Evolutionary conservation across 2,797 vertebrate genomes (phyloP), one percentile per base, ranked within the genome.

Genomic region (Sus cebifrons): DNA sequence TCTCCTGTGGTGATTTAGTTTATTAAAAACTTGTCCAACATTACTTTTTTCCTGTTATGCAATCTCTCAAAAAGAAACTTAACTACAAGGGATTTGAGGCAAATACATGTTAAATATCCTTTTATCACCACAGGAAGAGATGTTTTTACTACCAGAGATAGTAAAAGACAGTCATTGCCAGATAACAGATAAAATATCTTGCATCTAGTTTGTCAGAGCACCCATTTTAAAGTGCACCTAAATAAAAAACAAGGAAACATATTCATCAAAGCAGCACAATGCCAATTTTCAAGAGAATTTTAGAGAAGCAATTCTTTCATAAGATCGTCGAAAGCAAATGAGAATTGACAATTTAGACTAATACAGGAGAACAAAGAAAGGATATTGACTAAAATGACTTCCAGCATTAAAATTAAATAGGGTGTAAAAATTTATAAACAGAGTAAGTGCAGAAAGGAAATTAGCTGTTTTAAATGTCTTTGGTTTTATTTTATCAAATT

Each of bases 101-200:
- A 91, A 86, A 65, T 29, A 83, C 93, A 86, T 95, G 44, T 71
- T 93, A 92, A 96, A 52, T 71, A 95, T 36, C 64, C 15, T 89
- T 60, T 97, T 36, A 86, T 86, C 68, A 87, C 54, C 44, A n/a
- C 15, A 75, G 20, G 52, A 95, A 86, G 44, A 91, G 60, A 75
- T 60, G 18, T 70, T 77, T 86, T 81, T 89, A 65, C 52, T 58
- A 56, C 79, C n/a, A 95, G 4, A 82, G 56, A 54, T 49, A 82
- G 64, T 86, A 70, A 74, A 79, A 91, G 29, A 88, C 29, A 67
- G 18, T 2, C n/a, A 75, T 40, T 86, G 12, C 25, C 62, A 89
- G 36, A 91, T 92, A 93, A 36, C 1, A n/a, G 36, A 67, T 49
- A 60, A 7, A 71, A n/a, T 2, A 40, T 85, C 74, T 88, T 86